These are phyloP conservation scores for Cyphomyrus plagiostoma DNA, from an alignment of 2,113 vertebrate species.

Conservation along the genomic window DNA sequence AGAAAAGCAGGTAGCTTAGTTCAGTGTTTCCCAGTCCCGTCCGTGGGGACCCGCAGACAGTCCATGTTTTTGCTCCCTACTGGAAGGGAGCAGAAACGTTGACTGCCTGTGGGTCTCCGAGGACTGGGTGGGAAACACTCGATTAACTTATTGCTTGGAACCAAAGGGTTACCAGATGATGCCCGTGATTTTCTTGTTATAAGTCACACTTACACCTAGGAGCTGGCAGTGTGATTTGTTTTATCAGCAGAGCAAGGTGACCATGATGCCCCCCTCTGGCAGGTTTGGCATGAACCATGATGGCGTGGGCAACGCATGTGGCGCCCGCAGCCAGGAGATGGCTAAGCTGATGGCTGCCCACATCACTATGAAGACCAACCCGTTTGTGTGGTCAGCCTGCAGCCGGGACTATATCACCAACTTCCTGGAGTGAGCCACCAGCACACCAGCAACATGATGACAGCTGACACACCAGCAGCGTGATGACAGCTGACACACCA, in stretches of 20 bases:
- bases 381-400: slow-evolving; percentile 93
- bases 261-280: slow-evolving; percentile 1
- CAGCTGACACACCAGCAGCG: neutral
- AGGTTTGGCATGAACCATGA: slow-evolving; percentile 99
- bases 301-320: slow-evolving; percentile 87
- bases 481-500: too few relatives aligned
- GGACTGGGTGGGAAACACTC: neutral
- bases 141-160: neutral
- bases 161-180: neutral
- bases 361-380: slow-evolving; percentile 98
- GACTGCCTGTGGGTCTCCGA: neutral
- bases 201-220: neutral
- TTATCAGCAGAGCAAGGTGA: neutral
- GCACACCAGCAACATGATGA: neutral
- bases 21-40: neutral
- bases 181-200: neutral
- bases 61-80: neutral
- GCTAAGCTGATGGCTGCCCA: slow-evolving; percentile 98
- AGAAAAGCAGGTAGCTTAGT: neutral
- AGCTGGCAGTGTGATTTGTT: neutral
- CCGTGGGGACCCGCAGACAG: neutral
- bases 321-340: slow-evolving; percentile 85
- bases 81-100: neutral
- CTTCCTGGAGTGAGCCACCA: slow-evolving; percentile 86
- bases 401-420: slow-evolving; percentile 97